Evolutionary conservation across 2,797 vertebrate genomes (phyloP).

Genomic region (Anomalospiza imberbis): DNA sequence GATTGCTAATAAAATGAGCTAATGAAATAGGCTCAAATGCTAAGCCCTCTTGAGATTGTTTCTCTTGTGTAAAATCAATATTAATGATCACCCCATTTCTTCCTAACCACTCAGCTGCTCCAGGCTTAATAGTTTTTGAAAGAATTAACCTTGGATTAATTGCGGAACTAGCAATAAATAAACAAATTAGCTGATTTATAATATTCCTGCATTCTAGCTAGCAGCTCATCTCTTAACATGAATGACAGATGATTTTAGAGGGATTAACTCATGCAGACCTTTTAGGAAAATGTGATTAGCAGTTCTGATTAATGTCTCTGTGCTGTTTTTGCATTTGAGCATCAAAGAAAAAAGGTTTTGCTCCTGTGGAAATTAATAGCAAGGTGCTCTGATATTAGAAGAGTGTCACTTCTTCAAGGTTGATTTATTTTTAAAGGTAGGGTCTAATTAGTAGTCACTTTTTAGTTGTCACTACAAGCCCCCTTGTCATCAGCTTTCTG

Average conservation of each 20-base stretch:
- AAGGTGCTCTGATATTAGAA: not conserved
- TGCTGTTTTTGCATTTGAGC: not conserved
- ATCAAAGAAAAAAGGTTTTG: not conserved
- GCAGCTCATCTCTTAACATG: not conserved
- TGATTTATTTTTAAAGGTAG: not conserved
- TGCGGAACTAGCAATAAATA: not conserved
- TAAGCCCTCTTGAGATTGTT: not conserved
- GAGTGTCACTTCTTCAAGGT: not conserved
- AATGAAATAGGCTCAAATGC: conserved; percentile 9
- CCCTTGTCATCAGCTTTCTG: not conserved
- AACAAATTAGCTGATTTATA: not conserved
- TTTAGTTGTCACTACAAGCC: not conserved
- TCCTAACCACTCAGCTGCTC: not conserved
- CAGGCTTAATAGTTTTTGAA: not conserved
- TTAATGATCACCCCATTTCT: not conserved
- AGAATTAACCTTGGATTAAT: conserved; percentile 36
- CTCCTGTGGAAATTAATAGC: not conserved
- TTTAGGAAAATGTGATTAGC: not conserved
- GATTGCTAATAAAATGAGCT: conserved; percentile 15
- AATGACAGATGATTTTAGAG: not conserved
- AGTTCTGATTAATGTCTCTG: not conserved
- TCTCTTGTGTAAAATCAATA: conserved; percentile 27
- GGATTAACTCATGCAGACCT: not conserved
- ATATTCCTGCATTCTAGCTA: not conserved
- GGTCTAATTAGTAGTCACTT: not conserved